These are phyloP conservation scores for Chlorospingus semifuscus DNA, from an alignment of 2,797 vertebrate species.

Conservation along the genomic window DNA sequence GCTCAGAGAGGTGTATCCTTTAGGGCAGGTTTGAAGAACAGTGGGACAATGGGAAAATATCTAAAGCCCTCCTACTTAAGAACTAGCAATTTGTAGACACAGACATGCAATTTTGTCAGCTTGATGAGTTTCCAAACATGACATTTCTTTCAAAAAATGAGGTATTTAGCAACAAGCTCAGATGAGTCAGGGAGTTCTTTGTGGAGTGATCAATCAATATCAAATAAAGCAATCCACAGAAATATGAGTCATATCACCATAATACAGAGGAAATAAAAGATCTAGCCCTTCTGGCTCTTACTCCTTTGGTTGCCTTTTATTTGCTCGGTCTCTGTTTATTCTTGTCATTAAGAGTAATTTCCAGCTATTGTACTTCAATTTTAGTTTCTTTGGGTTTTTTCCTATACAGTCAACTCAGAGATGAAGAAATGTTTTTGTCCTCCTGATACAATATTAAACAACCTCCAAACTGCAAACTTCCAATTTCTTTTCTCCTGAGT, in stretches of 20 bases:
- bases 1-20: neutral
- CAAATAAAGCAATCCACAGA: neutral
- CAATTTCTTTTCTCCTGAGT: neutral
- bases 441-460: neutral
- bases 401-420: neutral
- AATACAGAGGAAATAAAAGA: neutral
- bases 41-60: neutral
- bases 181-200: neutral
- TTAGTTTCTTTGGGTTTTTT: neutral
- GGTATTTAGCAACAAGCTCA: neutral
- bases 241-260: neutral
- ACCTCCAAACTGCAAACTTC: neutral
- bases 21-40: neutral
- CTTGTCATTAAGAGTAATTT: neutral
- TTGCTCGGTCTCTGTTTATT: neutral
- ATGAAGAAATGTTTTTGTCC: neutral
- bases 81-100: neutral
- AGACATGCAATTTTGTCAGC: neutral
- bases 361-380: neutral
- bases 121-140: accelerated
- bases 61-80: neutral
- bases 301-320: neutral
- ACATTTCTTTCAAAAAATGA: neutral
- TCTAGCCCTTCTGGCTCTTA: neutral
- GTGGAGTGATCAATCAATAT: neutral